Percentiles rank a stretch among this genome's conserved stretches.
phyloP scores from a whole-genome alignment of 2,888 invertebrate genomes.

The Orchesella flavescens region DNA sequence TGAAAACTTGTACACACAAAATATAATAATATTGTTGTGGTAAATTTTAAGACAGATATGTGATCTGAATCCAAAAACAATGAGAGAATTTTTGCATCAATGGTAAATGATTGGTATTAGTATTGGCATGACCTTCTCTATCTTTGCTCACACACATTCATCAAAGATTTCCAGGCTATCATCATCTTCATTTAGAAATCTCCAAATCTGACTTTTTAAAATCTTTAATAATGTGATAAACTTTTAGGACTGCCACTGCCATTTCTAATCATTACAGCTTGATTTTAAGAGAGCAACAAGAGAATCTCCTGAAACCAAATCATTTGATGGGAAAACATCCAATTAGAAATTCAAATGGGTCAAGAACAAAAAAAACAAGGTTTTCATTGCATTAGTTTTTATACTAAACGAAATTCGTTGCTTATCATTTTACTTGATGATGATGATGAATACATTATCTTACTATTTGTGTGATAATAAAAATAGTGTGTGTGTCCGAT shows the following conservation, averaged over 20 bases:
- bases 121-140: too few relatives aligned
- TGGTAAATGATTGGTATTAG: too few relatives aligned
- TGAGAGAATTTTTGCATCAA: too few relatives aligned
- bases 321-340: constrained; percentile 34
- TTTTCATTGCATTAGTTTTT: background rate
- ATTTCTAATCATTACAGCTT: background rate
- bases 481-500: background rate
- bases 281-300: background rate
- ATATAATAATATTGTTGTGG: too few relatives aligned
- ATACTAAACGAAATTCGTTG: background rate
- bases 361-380: background rate
- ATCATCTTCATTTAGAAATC: too few relatives aligned
- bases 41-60: too few relatives aligned
- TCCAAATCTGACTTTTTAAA: too few relatives aligned
- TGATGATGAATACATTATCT: constrained; percentile 9
- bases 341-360: constrained; percentile 27
- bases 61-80: too few relatives aligned
- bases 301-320: background rate
- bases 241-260: constrained; percentile 1
- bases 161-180: too few relatives aligned
- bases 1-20: too few relatives aligned
- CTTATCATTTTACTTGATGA: constrained; percentile 1
- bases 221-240: constrained; percentile 4
- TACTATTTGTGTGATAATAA: background rate
- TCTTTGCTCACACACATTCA: too few relatives aligned